These are phyloP conservation scores for Mobula hypostoma DNA, from an alignment of 2,113 vertebrate genomes.

Conservation along the genomic window DNA sequence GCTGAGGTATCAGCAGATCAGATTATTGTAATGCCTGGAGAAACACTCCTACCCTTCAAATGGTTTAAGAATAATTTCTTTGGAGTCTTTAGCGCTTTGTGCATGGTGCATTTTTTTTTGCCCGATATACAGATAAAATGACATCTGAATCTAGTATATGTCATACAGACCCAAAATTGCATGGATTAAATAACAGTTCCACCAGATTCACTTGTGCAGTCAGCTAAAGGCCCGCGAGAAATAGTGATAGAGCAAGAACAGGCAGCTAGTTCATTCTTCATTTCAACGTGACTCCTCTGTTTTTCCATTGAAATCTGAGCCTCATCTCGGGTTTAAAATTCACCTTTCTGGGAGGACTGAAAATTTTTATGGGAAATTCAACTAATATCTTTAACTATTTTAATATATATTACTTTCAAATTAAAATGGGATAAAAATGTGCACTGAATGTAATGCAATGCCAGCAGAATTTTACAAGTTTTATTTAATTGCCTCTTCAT, in stretches of 20 bases:
- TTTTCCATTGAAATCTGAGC: not conserved
- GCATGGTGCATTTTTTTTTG: not conserved
- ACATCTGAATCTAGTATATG: not conserved
- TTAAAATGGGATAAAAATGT: not conserved
- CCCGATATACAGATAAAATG: not conserved
- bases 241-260: not conserved
- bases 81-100: too few relatives aligned
- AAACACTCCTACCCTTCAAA: too few relatives aligned
- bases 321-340: not conserved
- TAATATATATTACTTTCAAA: not conserved
- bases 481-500: not conserved
- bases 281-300: not conserved
- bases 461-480: not conserved
- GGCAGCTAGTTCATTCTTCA: not conserved
- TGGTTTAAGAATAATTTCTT: too few relatives aligned
- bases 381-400: not conserved
- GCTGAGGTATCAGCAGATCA: too few relatives aligned
- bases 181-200: not conserved
- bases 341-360: not conserved
- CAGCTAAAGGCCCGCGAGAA: not conserved
- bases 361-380: not conserved
- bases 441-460: not conserved
- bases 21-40: too few relatives aligned
- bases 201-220: not conserved
- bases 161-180: not conserved